These are phyloP conservation scores for Tonatia bakeri DNA, from an alignment of 2,113 vertebrate species.

Conservation along the genomic window DNA sequence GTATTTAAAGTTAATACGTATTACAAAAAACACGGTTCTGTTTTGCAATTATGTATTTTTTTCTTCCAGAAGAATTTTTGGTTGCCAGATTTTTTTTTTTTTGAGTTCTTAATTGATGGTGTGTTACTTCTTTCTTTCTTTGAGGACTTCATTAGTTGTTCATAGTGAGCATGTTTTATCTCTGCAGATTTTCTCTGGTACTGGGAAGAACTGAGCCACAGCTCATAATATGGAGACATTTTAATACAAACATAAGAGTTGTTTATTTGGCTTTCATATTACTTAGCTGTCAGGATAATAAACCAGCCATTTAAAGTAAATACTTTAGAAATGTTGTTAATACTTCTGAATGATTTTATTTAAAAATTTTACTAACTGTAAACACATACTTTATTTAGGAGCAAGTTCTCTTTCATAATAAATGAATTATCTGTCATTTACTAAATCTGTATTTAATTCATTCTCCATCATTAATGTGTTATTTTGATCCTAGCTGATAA, in stretches of 20 bases:
- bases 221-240: not conserved
- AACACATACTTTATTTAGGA: not conserved
- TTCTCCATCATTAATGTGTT: not conserved
- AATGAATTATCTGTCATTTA: not conserved
- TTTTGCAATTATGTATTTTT: slow-evolving; percentile 1
- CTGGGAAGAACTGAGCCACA: not conserved
- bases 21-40: not conserved
- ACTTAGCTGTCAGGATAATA: not conserved
- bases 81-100: not conserved
- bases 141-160: slow-evolving; percentile 37
- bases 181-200: slow-evolving; percentile 1
- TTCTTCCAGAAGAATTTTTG: not conserved
- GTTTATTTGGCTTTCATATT: slow-evolving; percentile 38
- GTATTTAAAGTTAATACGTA: not conserved
- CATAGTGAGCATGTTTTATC: not conserved
- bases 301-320: not conserved
- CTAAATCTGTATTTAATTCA: not conserved
- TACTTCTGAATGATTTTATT: not conserved
- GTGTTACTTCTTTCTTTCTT: not conserved
- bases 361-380: not conserved
- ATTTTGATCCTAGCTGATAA: slow-evolving; percentile 90
- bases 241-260: not conserved
- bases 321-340: not conserved
- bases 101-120: slow-evolving; percentile 20
- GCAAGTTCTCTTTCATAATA: not conserved